Base-by-base conservation (phyloP, 2,888 invertebrate genomes). In the Atrina japonica region DNA sequence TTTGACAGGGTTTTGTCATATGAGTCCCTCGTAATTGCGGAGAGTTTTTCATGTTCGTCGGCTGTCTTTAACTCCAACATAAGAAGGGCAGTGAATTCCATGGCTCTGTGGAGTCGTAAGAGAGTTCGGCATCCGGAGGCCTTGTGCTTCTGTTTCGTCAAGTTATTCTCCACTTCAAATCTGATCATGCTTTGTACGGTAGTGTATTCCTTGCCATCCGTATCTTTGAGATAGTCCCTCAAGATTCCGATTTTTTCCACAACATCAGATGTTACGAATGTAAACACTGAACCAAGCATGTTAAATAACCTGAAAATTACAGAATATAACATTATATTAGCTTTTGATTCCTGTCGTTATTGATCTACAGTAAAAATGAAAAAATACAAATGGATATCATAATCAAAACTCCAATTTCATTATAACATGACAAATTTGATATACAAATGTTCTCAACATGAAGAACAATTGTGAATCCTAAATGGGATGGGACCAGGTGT, bases 181-280 rank as follows among this genome's bases (percentile, higher is more conserved):
- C 93, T 92, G 86, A 97, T 94, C 97, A 98, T 97, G 56, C 93
- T 93, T 88, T 95, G 95, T 40, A 96, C 93, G 0, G 95, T 94
- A 93, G 94, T 70, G 92, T 93, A 91, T 49, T 88, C 77, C 3
- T 85, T 83, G 7, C 77, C 73, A 3, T 78, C 77, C 7, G 83
- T 78, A 14, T 85, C 81, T 11, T 82, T 90, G 11, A 93, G 87
- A 70, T 94, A 92, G 2, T 93, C 92, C 70, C 93, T 93, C 78
- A 98, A 92, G 70, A 96, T 93, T 84, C 95, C 94, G 68, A 97
- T 94, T 93, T 98, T 98, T 78, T 94, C 94, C 77, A 94, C 94
- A 11, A 98, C 94, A 91, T 98, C 98, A 68, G 94, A 95, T 77
- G 95, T 96, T 2, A 98, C 97, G 90, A 98, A 98, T 7, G 95